Evolutionary conservation across 53 echinoderm and acorn worm genomes (phyloP).

Genomic region (Paelopatides confundens): DNA sequence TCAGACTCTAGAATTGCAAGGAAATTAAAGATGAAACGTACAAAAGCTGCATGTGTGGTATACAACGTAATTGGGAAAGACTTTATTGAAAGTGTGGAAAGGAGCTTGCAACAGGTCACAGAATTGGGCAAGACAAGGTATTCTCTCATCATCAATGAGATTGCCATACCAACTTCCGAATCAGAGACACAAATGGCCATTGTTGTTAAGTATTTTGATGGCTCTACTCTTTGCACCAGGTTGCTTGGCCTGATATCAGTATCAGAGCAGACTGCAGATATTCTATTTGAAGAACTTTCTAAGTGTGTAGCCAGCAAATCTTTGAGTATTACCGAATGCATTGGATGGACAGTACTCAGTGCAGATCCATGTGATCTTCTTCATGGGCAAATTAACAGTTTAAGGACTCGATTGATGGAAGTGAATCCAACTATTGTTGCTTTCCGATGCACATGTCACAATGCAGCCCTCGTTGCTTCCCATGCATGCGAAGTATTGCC

Average conservation of each 20-base stretch:
- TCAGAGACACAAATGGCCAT: not conserved
- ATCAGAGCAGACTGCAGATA: not conserved
- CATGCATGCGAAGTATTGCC: slow-evolving; percentile 24
- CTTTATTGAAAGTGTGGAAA: slow-evolving; percentile 6
- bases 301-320: not conserved
- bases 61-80: slow-evolving; percentile 20
- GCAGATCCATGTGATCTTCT: slow-evolving; percentile 14
- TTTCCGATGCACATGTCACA: not conserved
- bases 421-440: not conserved
- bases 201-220: slow-evolving; percentile 18
- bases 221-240: not conserved
- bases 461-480: not conserved
- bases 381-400: slow-evolving; percentile 2
- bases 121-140: slow-evolving; percentile 2
- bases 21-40: slow-evolving; percentile 24
- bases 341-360: slow-evolving; percentile 16
- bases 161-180: not conserved
- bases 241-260: slow-evolving; percentile 7
- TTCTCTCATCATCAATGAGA: slow-evolving; percentile 19
- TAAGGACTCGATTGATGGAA: slow-evolving; percentile 3
- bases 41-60: slow-evolving; percentile 16
- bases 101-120: slow-evolving; percentile 11
- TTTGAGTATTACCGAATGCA: not conserved
- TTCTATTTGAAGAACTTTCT: not conserved
- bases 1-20: not conserved